Base-by-base conservation (phyloP, 2,113 vertebrate genomes). In the Ceuthmochares aereus region DNA sequence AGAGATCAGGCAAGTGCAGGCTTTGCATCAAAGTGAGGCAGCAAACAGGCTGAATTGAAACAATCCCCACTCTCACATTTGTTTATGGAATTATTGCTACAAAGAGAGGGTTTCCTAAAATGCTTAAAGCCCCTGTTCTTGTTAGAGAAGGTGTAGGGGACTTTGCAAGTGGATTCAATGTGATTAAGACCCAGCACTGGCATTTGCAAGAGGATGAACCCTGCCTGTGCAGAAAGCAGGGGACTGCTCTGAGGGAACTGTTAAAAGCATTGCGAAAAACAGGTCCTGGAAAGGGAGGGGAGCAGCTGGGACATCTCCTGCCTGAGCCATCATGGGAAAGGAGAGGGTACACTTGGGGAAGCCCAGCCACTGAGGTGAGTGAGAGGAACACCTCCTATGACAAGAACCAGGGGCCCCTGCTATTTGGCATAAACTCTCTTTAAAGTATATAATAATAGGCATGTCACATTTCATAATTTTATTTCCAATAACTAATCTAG, bases 121-220 rank as follows among this genome's bases (percentile, higher is more conserved):
- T 49, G 45, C 16, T 66, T 58, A 45, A 74, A 73, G 22, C 30
- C 10, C 3, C 12, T 52, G 20, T 30, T 66, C 36, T 66, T 9
- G 1, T 3, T 73, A 51, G 55, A 36, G 1, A 3, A 60, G 34
- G 6, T 0, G 0, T n/a, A 20, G 42, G 6, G 13, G 45, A 56
- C 83, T 89, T 82, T 75, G 68, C 43, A 45, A 11, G 9, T 43
- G 63, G 26, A 37, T 67, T 73, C 12, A 45, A 5, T 23, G 29
- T 20, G 29, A 63, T 49, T 23, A 62, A 58, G 11, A 56, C 15
- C 29, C 22, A 29, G 30, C 1, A 0, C 40, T 70, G 52, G 36
- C 8, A 11, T 4, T 75, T 75, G 29, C 12, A n/a, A 68, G 30
- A 7, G 30, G 4, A 32, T 32, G 42, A 55, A 43, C 9, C 51